Evolutionary conservation across 2,888 invertebrate genomes (phyloP).

Genomic region (Drosophila macrothrix): DNA sequence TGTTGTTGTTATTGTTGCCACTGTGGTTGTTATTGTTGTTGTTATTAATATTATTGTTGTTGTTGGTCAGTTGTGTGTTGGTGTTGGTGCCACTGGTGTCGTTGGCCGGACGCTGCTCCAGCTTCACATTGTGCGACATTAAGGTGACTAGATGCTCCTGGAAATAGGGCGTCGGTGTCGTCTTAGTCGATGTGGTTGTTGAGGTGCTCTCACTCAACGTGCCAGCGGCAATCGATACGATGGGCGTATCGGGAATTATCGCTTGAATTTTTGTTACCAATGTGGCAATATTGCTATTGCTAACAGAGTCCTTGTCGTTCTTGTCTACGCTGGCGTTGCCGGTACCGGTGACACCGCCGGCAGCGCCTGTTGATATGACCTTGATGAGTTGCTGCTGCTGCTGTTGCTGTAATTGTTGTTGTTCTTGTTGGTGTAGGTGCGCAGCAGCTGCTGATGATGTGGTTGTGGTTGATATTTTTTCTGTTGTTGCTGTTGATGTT

Average conservation of each 20-base stretch:
- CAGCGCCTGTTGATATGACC: slow-evolving; percentile 62
- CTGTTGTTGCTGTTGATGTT: slow-evolving; percentile 29
- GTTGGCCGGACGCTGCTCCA: slow-evolving; percentile 38
- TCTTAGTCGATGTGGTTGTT: slow-evolving; percentile 82
- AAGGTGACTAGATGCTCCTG: slow-evolving; percentile 65
- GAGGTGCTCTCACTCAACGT: slow-evolving; percentile 82
- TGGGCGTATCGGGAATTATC: slow-evolving; percentile 81
- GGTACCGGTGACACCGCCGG: slow-evolving; percentile 45
- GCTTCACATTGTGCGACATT: slow-evolving; percentile 66
- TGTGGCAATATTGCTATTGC: slow-evolving; percentile 44
- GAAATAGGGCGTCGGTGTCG: slow-evolving; percentile 78
- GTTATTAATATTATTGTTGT: slow-evolving; percentile 34
- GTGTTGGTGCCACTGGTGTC: slow-evolving; percentile 23
- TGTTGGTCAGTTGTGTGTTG: slow-evolving; percentile 33
- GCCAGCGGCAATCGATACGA: slow-evolving; percentile 82
- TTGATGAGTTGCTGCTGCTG: slow-evolving; percentile 56
- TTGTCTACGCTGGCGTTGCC: slow-evolving; percentile 8
- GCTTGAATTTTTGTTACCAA: slow-evolving; percentile 69
- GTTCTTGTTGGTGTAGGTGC: slow-evolving; percentile 25
- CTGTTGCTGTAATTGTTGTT: slow-evolving; percentile 22
- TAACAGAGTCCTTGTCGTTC: slow-evolving; percentile 4
- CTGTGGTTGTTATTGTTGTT: slow-evolving; percentile 7
- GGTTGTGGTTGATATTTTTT: slow-evolving; percentile 18
- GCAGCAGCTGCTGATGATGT: slow-evolving; percentile 8
- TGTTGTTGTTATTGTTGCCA: slow-evolving; percentile 8